Base-by-base conservation (phyloP, 2,797 vertebrate species). In the Echeneis naucrates region DNA sequence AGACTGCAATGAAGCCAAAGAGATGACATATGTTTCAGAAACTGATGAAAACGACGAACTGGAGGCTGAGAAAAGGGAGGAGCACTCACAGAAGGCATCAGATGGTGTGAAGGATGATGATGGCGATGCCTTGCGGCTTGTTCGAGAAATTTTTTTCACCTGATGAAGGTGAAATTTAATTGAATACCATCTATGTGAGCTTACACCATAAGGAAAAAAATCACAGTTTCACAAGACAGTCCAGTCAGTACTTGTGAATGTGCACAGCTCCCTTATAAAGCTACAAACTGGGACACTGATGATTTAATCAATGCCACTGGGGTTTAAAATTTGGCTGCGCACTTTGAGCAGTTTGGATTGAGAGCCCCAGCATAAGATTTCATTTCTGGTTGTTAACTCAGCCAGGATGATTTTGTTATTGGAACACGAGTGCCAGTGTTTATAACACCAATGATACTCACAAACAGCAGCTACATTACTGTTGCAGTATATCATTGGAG, bases 141-240 rank as follows among this genome's bases (percentile, higher is more conserved):
- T 95, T 16, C 81, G 87, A 60, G 91, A 94, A 53, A 93, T 95
- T 2, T 94, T 94, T 77, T 95, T 95, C 63, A 88, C 74, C 30
- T 89, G 72, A 93, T 40, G 3, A 63, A 78, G 17, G n/a, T n/a
- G n/a, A n/a, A 77, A 51, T 12, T 42, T 11, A 21, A 4, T 24
- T 26, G 13, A 62, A 30, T 21, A 2, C 4, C 4, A 14, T 19
- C 45, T 19, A 37, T 59, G 67, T n/a, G 6, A 53, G 11, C 0
- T 70, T 45, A 27, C n/a, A 40, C 4, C 1, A 19, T n/a, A 48
- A n/a, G 17, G 26, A 14, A 67, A 35, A 19, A n/a, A 33, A n/a
- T 44, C 16, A 42, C 4, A 26, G 27, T 33, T 33, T 50, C 50
- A 23, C 12, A 13, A 21, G 12, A 23, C 19, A 35, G 7, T 35